Evolutionary conservation across 1,140 invertebrate genomes (phyloP).

Genomic region (Tribolium madens): DNA sequence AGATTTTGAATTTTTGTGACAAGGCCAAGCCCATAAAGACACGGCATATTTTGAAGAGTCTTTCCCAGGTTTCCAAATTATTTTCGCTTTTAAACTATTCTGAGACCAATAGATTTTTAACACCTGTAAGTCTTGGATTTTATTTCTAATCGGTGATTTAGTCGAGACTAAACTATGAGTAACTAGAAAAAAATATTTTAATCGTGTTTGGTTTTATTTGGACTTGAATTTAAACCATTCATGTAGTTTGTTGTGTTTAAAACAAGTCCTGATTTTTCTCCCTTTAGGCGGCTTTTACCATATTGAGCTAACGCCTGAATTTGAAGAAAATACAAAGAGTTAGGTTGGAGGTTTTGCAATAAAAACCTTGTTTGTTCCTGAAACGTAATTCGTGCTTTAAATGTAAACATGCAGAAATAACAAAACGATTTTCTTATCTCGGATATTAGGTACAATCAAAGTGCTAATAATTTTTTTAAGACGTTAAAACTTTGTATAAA

Average conservation of each 20-base stretch:
- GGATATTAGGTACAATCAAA: neutral
- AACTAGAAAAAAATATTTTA: neutral
- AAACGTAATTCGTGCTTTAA: conserved; percentile 53
- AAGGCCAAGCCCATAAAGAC: conserved; percentile 57
- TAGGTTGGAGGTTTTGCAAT: conserved; percentile 72
- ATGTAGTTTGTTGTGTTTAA: conserved; percentile 73
- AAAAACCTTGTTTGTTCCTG: conserved; percentile 72
- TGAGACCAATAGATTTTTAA: conserved; percentile 69
- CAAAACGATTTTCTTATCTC: neutral
- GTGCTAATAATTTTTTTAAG: neutral
- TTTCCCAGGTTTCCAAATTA: conserved; percentile 66
- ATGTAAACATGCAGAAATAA: neutral
- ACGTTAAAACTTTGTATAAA: neutral
- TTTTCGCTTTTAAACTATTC: conserved; percentile 67
- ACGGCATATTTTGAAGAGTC: conserved; percentile 53
- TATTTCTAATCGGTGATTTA: neutral
- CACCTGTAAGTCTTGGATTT: conserved; percentile 67
- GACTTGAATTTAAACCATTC: conserved; percentile 59
- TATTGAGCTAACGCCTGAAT: conserved; percentile 77
- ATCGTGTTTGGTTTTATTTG: neutral
- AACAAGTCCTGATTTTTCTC: conserved; percentile 75
- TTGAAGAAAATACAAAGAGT: conserved; percentile 79
- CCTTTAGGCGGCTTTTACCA: conserved; percentile 73
- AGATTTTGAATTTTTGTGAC: conserved; percentile 40
- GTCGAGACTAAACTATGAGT: neutral